Base-by-base conservation (phyloP, 1,140 invertebrate species). In the Chrysomallon squamiferum region DNA sequence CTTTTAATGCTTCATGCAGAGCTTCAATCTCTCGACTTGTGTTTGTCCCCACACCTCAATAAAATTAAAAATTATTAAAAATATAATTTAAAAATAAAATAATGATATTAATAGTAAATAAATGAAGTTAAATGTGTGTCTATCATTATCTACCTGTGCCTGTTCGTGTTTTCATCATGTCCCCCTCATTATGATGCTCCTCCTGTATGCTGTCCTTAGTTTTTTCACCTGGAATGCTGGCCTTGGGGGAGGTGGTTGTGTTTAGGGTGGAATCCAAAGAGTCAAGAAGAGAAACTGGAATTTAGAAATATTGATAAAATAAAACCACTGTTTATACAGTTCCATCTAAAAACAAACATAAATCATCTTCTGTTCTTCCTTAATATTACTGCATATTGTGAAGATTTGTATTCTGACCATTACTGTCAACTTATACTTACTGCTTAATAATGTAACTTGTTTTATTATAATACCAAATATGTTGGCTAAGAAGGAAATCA, bases 21-120 rank as follows among this genome's bases (percentile, higher is more conserved):
- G 74, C 82, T 57, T 81, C 79, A n/a, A 83, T 82, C 59, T 84
- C 82, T 66, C 73, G 66, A 56, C 79, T 83, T 1, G 82, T 84
- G 66, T 81, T 80, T 9, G 80, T 84, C 35, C 80, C 77, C 66
- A 80, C 59, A 30, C 73, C 80, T 82, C 49, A 20, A 72, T 15
- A 69, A 18, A 62, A 18, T n/a, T n/a, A n/a, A n/a, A n/a, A n/a
- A n/a, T n/a, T n/a, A n/a, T n/a, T n/a, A n/a, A n/a, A n/a, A n/a
- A n/a, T n/a, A n/a, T n/a, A n/a, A n/a, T n/a, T n/a, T 3, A 52
- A 5, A 33, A 2, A 13, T n/a, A 45, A n/a, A 32, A 25, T 58
- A 13, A 9, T 9, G 6, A 30, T 9, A n/a, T n/a, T n/a, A n/a
- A n/a, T n/a, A n/a, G n/a, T n/a, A n/a, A n/a, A n/a, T n/a, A n/a